These are phyloP conservation scores for Nettapus auritus DNA, from an alignment of 2,113 vertebrate species.

Conservation along the genomic window DNA sequence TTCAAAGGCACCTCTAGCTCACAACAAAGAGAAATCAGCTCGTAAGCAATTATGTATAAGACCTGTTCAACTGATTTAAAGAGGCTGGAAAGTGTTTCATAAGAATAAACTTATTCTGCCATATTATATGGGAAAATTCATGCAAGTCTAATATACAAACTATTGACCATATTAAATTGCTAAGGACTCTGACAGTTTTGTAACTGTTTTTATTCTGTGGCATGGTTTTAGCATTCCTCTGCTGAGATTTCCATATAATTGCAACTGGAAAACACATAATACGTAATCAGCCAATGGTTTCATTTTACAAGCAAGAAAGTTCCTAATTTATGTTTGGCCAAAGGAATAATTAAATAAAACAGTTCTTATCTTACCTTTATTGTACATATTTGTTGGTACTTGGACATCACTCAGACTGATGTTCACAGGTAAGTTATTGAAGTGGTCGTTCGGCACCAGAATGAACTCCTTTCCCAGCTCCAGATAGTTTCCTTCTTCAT, in stretches of 20 bases:
- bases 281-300: neutral
- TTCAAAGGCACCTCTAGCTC: neutral
- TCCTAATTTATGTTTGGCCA: neutral
- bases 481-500: slow-evolving; percentile 91
- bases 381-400: slow-evolving; percentile 99
- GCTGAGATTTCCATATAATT: neutral
- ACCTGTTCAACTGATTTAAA: neutral
- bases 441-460: slow-evolving; percentile 96
- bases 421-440: slow-evolving; percentile 97
- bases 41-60: neutral
- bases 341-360: neutral
- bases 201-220: neutral
- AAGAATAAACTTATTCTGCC: neutral
- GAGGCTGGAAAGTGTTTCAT: neutral
- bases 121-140: neutral
- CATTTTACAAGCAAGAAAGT: neutral
- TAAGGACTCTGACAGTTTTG: neutral
- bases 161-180: neutral
- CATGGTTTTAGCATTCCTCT: neutral
- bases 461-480: slow-evolving; percentile 96
- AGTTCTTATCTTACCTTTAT: slow-evolving; percentile 84
- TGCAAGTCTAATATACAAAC: neutral
- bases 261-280: neutral
- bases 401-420: slow-evolving; percentile 96
- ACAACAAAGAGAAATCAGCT: neutral